A percentile compares a stretch with the other conserved stretches of the same genome.
These are phyloP conservation scores for Falco berigora DNA, from an alignment of 2,797 vertebrate genomes.

Conservation along the genomic window DNA sequence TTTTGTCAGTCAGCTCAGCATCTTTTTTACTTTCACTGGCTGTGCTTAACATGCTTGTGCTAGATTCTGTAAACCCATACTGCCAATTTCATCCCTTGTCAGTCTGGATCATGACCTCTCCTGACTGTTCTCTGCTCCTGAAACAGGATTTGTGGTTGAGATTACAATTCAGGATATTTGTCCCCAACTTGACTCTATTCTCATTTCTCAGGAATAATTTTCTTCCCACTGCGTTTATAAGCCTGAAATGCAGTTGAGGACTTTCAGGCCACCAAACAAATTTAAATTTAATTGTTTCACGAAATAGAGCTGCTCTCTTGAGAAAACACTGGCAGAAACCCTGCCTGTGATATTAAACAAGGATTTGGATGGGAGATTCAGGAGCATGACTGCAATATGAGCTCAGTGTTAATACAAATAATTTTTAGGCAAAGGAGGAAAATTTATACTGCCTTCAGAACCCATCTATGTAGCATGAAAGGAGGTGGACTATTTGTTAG, in stretches of 20 bases:
- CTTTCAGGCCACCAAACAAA: slow-evolving; percentile 38
- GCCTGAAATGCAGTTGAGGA: slow-evolving; percentile 33
- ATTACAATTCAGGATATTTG: slow-evolving; percentile 17
- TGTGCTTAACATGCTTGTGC: neutral
- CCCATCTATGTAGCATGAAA: neutral
- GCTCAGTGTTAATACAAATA: neutral
- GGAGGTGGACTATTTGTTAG: neutral
- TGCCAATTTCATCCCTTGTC: slow-evolving; percentile 30
- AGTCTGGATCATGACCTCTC: neutral
- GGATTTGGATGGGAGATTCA: neutral
- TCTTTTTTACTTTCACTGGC: neutral
- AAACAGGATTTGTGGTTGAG: slow-evolving; percentile 24
- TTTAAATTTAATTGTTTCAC: slow-evolving; percentile 52
- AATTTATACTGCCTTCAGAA: neutral
- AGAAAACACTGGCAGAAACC: neutral
- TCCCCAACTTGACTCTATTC: neutral
- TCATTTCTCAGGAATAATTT: slow-evolving; percentile 24
- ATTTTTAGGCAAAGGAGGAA: neutral
- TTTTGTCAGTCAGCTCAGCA: neutral
- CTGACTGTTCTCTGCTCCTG: neutral
- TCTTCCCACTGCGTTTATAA: neutral
- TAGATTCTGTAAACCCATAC: neutral
- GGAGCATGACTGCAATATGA: neutral
- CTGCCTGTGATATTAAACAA: slow-evolving; percentile 17
- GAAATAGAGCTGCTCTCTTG: neutral